phyloP scores from a whole-genome alignment of 2,797 vertebrate species.

The Lycodopsis pacificus region DNA sequence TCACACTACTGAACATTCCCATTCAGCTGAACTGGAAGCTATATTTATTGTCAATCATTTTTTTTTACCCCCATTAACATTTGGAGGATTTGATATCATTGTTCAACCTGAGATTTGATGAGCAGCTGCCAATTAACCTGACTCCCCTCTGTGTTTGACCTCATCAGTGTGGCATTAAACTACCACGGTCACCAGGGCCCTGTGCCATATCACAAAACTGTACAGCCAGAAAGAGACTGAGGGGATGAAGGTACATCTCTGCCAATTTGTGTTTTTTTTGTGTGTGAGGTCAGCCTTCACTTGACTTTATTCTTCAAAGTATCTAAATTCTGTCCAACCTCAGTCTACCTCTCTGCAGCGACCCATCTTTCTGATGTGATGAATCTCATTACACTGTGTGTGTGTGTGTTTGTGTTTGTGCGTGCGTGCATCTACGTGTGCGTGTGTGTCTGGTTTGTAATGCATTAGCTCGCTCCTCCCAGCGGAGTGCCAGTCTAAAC shows the following conservation, averaged over 20 bases:
- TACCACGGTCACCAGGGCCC: constrained; percentile 71
- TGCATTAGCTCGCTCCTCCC: constrained; percentile 76
- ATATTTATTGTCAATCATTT: constrained; percentile 71
- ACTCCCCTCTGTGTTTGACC: constrained; percentile 78
- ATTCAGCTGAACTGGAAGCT: constrained; percentile 70
- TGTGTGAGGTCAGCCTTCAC: constrained; percentile 40
- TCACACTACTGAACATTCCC: constrained; percentile 67
- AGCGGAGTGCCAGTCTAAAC: constrained; percentile 77
- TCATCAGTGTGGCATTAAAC: constrained; percentile 81
- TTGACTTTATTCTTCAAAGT: constrained; percentile 55
- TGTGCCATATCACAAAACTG: constrained; percentile 64
- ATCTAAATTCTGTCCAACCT: constrained; percentile 58
- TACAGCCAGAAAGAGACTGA: constrained; percentile 16
- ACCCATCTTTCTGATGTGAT: constrained; percentile 60
- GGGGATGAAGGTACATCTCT: constrained; percentile 14
- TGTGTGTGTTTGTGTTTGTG: constrained; percentile 37
- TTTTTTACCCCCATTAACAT: constrained; percentile 63
- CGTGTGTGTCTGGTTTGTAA: constrained; percentile 49
- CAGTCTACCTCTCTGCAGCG: constrained; percentile 45
- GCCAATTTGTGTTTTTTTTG: constrained; percentile 11
- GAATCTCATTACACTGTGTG: constrained; percentile 56
- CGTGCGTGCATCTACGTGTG: constrained; percentile 10
- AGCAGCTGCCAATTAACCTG: constrained; percentile 85
- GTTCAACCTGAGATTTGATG: constrained; percentile 82
- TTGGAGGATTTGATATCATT: constrained; percentile 83